Percentiles rank a stretch among this genome's conserved stretches.
Conservation (phyloP, 1,140 invertebrate species). For the Drosophila chauvacae region DNA sequence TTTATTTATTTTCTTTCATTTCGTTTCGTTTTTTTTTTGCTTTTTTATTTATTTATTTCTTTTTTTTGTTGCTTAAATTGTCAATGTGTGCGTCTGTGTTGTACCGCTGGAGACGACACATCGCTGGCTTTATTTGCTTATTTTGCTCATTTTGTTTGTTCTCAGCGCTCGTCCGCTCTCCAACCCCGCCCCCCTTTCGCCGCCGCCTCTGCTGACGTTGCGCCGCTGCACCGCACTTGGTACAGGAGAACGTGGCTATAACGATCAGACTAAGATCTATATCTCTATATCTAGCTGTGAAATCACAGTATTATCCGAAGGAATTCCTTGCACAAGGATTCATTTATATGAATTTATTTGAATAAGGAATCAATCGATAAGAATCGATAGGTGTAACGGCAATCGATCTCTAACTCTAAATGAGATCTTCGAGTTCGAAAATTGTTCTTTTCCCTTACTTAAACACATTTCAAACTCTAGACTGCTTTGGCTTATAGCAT, state of each 20-base stretch:
- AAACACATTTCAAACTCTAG: too few relatives aligned
- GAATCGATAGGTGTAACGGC: neutral
- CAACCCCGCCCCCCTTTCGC: neutral
- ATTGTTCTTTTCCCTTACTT: too few relatives aligned
- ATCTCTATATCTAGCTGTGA: too few relatives aligned
- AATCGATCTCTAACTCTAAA: neutral
- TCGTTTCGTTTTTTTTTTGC: slow-evolving; percentile 16
- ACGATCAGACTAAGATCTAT: neutral
- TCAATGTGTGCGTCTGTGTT: slow-evolving; percentile 41
- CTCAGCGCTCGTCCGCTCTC: slow-evolving; percentile 43
- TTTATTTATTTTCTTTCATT: slow-evolving; percentile 60
- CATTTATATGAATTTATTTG: too few relatives aligned
- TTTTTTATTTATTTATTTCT: slow-evolving; percentile 6
- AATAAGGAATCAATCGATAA: neutral
- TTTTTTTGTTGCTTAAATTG: slow-evolving; percentile 41
- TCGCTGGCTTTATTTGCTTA: slow-evolving; percentile 70
- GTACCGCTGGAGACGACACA: slow-evolving; percentile 54
- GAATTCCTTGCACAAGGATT: neutral
- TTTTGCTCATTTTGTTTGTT: slow-evolving; percentile 80
- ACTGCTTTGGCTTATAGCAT: too few relatives aligned
- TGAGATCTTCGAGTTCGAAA: too few relatives aligned
- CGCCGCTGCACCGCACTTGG: slow-evolving; percentile 41
- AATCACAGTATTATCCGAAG: neutral
- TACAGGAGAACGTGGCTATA: slow-evolving; percentile 16
- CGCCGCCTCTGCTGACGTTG: slow-evolving; percentile 30